Evolutionary conservation across 2,888 invertebrate genomes (phyloP), one percentile per base, ranked within the genome.

Genomic region (Lepas anatifera): DNA sequence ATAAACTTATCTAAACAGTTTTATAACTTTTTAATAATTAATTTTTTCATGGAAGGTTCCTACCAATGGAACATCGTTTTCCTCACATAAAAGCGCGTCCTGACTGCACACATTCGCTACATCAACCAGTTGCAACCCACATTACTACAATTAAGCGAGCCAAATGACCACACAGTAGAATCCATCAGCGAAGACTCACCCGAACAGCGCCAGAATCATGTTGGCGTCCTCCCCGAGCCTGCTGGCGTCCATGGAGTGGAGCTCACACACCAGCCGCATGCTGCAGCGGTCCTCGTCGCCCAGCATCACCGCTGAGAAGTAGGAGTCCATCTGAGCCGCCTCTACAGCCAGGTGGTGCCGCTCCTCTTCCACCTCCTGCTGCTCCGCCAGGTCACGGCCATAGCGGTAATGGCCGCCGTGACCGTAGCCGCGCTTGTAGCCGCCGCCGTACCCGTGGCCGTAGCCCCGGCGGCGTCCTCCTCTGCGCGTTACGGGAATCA

Each of bases 141-240:
- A n/a, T n/a, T n/a, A n/a, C n/a, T n/a, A n/a, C n/a, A n/a, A n/a
- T n/a, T n/a, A n/a, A n/a, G n/a, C n/a, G n/a, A n/a, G n/a, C n/a
- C n/a, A n/a, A n/a, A n/a, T n/a, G n/a, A n/a, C n/a, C n/a, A n/a
- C n/a, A n/a, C n/a, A n/a, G n/a, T n/a, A n/a, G n/a, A n/a, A n/a
- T n/a, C n/a, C n/a, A n/a, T n/a, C n/a, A n/a, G n/a, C n/a, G n/a
- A n/a, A n/a, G n/a, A 10, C 58, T 58, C 58, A 58, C 58, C 58
- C 58, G 32, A 58, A 58, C 22, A 58, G 58, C 22, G 58, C 58
- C 32, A 58, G 58, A 35, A 58, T 58, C 35, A 58, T 32, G 58
- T 58, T 58, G 22, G 22, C 58, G 25, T 58, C 58, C 22, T 32
- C 22, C 22, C 58, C 58, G 35, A 58, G 58, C 35, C n/a, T 18